phyloP scores from a whole-genome alignment of 23 tunicate species.

The Clavelina lepadiformis region DNA sequence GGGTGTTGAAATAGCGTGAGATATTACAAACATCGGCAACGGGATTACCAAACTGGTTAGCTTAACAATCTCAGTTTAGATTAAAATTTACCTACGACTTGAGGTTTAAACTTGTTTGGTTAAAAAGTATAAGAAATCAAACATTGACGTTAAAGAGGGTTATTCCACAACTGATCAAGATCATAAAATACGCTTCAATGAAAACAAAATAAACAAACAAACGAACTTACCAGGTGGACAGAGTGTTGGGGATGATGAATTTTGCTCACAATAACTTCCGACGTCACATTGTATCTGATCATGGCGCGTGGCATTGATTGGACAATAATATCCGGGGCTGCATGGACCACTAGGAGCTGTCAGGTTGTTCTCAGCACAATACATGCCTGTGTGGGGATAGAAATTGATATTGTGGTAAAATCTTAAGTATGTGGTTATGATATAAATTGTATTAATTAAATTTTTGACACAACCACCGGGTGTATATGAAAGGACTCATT shows the following conservation, averaged over 20 bases:
- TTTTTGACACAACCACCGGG: too few species aligned
- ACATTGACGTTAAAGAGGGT: too few species aligned
- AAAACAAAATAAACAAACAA: too few species aligned
- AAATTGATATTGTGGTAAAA: too few species aligned
- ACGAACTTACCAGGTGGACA: slow-evolving; percentile 61
- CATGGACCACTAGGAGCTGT: slow-evolving; percentile 53
- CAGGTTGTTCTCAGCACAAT: slow-evolving; percentile 53
- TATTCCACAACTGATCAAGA: too few species aligned
- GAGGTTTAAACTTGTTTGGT: too few species aligned
- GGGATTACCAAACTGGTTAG: background rate
- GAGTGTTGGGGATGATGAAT: slow-evolving; percentile 10
- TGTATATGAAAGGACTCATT: too few species aligned
- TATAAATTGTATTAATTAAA: too few species aligned
- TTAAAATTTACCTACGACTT: too few species aligned
- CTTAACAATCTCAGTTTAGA: background rate
- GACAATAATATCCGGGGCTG: slow-evolving; percentile 74
- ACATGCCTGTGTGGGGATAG: slow-evolving; percentile 27
- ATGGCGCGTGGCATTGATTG: slow-evolving; percentile 45
- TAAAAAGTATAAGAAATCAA: too few species aligned
- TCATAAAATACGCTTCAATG: too few species aligned
- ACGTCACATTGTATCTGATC: slow-evolving; percentile 53
- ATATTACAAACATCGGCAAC: background rate
- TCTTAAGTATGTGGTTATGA: too few species aligned
- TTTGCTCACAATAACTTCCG: slow-evolving; percentile 62
- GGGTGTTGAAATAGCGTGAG: background rate